phyloP scores from a whole-genome alignment of 2,113 vertebrate genomes.

The Puffinus mauretanicus region DNA sequence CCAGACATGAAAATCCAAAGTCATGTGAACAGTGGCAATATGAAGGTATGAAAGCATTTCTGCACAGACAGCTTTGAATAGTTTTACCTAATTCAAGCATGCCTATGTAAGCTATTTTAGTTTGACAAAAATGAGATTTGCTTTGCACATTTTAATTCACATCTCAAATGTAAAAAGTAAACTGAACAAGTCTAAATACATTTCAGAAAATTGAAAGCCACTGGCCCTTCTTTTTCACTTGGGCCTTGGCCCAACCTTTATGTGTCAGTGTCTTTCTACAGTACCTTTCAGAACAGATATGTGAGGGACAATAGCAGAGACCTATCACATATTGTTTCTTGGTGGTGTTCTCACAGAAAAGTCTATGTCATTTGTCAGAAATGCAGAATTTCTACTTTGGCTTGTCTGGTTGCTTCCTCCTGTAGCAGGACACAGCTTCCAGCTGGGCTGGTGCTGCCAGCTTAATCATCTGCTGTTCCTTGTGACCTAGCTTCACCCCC shows the following conservation, averaged over 20 bases:
- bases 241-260: neutral
- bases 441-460: neutral
- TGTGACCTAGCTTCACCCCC: neutral
- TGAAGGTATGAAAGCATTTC: neutral
- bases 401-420: neutral
- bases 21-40: neutral
- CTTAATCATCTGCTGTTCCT: neutral
- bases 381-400: neutral
- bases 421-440: neutral
- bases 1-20: neutral
- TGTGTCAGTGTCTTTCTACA: neutral
- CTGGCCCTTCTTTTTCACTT: neutral
- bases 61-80: neutral
- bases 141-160: neutral
- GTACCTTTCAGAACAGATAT: neutral
- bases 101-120: neutral
- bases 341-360: neutral
- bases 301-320: neutral
- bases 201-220: neutral
- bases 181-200: neutral
- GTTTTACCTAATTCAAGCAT: neutral
- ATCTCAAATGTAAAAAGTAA: neutral
- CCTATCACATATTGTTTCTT: neutral
- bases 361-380: neutral
- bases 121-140: neutral